Evolutionary conservation across 2,888 invertebrate genomes (phyloP), one percentile per base, ranked within the genome.

Genomic region (Hypolimnas misippus): DNA sequence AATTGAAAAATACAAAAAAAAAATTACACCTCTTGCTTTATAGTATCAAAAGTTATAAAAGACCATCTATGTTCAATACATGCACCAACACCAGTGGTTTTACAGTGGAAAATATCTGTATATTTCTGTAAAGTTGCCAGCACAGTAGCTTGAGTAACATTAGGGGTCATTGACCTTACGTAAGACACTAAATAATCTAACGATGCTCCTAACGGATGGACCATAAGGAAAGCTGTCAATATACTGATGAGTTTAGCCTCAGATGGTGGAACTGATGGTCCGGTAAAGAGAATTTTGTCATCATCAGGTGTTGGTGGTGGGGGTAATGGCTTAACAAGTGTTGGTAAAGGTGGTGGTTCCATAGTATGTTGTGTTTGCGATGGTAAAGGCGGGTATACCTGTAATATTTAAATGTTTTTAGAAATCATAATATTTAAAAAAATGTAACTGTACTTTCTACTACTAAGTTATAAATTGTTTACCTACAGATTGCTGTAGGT

Each of bases 231-330:
- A 1, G 87, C 82, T 5, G 89, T 86, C 21, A 89, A 62, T n/a
- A 88, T 76, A 62, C 87, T 84, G 73, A 89, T 84, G 50, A 89
- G 82, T 65, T 86, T 87, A 3, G 86, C 88, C 59, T 89, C 88
- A 6, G 81, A 76, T 3, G 78, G 74, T 5, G 77, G 71, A 0
- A 79, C 73, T 3, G 69, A 19, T 12, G 77, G 69, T 3, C 73
- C 73, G 1, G 73, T 64, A 1, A 63, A 63, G 16, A 68, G 52
- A 14, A 69, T 57, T 54, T 72, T 72, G 33, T 65, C 62, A 35
- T 72, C 71, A 19, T 78, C 77, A 3, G 79, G 76, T 0, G 77
- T 73, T 25, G 77, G 73, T 0, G 76, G 76, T 0, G 78, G 78
- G 0, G 75, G 77, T 0, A 55, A 50, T 0, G 68, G 50, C 38